phyloP scores from a whole-genome alignment of 2,113 vertebrate species.

The Carassius carassius region DNA sequence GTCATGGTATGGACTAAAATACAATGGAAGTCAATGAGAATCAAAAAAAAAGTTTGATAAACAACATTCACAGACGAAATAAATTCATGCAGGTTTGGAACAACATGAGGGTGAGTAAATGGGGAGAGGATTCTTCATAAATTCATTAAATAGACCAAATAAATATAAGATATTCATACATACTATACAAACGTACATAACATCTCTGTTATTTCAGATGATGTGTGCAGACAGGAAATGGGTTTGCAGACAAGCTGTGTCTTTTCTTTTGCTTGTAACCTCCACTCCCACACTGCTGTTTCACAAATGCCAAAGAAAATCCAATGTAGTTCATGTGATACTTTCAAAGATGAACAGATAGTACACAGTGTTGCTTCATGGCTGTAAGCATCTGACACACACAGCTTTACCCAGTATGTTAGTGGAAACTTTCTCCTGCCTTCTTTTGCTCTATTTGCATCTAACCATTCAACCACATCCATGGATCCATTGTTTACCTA shows the following conservation, averaged over 20 bases:
- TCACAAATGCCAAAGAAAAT: slow-evolving; percentile 9
- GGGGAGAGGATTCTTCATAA: too few relatives aligned
- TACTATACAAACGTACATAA: slow-evolving; percentile 27
- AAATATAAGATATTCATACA: slow-evolving; percentile 20
- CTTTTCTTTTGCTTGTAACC: slow-evolving; percentile 6
- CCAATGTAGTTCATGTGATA: neutral
- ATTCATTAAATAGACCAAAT: too few relatives aligned
- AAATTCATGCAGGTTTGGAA: too few relatives aligned
- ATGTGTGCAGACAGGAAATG: slow-evolving; percentile 31
- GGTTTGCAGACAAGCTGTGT: slow-evolving; percentile 1
- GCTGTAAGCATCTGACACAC: neutral
- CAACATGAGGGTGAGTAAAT: neutral
- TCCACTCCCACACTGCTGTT: slow-evolving; percentile 1
- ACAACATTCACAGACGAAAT: neutral
- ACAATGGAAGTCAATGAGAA: neutral
- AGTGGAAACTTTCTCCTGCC: slow-evolving; percentile 10
- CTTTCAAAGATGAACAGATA: neutral
- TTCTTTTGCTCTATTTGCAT: neutral
- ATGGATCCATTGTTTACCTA: slow-evolving; percentile 45
- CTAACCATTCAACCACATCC: slow-evolving; percentile 19
- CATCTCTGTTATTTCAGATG: neutral
- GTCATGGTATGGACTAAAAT: neutral
- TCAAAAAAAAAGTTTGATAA: neutral
- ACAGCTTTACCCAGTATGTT: neutral
- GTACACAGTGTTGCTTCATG: neutral